A percentile compares a stretch with the other conserved stretches of the same genome.
phyloP scores from a whole-genome alignment of 2,113 vertebrate species.

The Erythrolamprus reginae region DNA sequence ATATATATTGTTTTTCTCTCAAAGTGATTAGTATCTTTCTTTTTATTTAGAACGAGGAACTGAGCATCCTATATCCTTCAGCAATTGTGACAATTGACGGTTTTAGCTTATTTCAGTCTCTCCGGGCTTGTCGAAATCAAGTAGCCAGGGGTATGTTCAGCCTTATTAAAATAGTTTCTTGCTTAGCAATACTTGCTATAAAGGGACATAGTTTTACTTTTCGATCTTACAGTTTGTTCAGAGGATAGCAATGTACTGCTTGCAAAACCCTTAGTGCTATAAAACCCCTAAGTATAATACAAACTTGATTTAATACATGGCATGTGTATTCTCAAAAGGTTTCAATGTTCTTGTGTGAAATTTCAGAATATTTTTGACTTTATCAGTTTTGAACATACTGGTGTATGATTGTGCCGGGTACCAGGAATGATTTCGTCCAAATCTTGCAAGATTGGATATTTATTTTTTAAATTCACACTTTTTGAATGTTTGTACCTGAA shows the following conservation, averaged over 20 bases:
- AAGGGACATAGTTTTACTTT: background rate
- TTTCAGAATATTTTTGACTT: background rate
- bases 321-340: background rate
- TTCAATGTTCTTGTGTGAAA: background rate
- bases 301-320: background rate
- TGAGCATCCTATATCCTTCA: conserved; percentile 92
- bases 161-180: background rate
- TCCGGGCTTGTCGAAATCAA: conserved; percentile 96
- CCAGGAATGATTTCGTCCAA: background rate
- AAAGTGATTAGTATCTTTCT: background rate
- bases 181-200: background rate
- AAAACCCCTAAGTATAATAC: background rate
- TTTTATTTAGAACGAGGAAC: conserved; percentile 84
- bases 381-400: background rate
- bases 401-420: background rate
- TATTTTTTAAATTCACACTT: background rate
- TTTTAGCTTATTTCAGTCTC: conserved; percentile 96
- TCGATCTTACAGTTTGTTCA: background rate
- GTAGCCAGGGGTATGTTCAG: conserved; percentile 86
- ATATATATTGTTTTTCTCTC: background rate
- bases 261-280: background rate
- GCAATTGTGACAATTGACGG: conserved; percentile 96
- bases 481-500: background rate
- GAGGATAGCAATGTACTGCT: background rate
- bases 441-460: background rate